phyloP scores from a whole-genome alignment of 1,140 invertebrate species.

The Berghia stephanieae region DNA sequence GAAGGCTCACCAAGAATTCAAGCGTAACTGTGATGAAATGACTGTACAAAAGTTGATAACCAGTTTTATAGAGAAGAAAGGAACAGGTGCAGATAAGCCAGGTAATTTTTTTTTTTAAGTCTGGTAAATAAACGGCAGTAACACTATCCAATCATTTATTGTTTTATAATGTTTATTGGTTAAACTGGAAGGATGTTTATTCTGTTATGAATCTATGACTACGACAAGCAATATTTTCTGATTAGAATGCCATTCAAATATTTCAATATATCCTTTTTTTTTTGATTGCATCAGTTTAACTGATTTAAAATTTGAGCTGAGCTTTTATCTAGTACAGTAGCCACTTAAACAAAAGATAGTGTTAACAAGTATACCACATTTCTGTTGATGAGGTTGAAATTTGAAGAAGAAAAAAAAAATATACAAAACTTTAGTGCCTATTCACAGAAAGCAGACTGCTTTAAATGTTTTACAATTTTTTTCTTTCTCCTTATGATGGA shows the following conservation, averaged over 20 bases:
- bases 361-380: no score
- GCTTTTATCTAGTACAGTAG: no score
- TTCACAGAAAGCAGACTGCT: no score
- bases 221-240: not conserved
- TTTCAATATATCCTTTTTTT: not conserved
- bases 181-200: not conserved
- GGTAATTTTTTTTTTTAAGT: conserved; percentile 69
- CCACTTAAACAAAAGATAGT: no score
- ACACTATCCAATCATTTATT: not conserved
- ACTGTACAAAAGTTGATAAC: conserved; percentile 91
- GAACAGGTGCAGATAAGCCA: conserved; percentile 90
- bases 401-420: no score
- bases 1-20: conserved; percentile 89
- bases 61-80: conserved; percentile 89
- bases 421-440: no score
- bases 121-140: not conserved
- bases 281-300: no score
- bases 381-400: no score
- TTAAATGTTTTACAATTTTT: not conserved
- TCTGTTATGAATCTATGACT: not conserved
- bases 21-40: conserved; percentile 87
- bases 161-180: not conserved
- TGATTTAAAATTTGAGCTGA: no score
- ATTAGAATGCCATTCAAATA: not conserved
- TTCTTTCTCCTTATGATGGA: not conserved